Base-by-base conservation (phyloP, 2,797 vertebrate species). In the Ceryle rudis region DNA sequence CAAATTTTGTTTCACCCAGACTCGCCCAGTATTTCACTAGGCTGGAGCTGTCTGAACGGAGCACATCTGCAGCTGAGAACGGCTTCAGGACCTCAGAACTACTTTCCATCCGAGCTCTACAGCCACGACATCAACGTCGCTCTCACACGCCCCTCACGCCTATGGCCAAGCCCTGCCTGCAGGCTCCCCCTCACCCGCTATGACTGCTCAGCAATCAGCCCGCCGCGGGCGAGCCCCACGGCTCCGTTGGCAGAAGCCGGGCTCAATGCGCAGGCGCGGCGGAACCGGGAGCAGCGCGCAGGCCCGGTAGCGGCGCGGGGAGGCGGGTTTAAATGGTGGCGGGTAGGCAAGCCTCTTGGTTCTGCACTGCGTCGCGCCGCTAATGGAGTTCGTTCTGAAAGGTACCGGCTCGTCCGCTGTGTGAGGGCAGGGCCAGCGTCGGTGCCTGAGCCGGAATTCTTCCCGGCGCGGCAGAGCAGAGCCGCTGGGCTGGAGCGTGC, bases 311-410 rank as follows among this genome's bases (percentile, higher is more conserved):
- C 10, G 20, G 31, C 3, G 9, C 12, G 51, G 5, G 57, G 78
- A 4, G 54, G 71, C 25, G 65, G 8, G 10, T 92, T 94, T 86
- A 57, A 95, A 93, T 35, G 9, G 84, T 79, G 92, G 92, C 94
- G 92, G 82, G 82, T 31, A 10, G 1, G 7, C 49, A 41, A 20
- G 23, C 7, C 1, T 7, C 0, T 6, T 2, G 39, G 28, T 15
- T 18, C 28, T 10, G 39, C 3, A 41, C 9, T 2, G 41, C 11
- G 15, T 3, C 1, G 65, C 26, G 19, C 6, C 1, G 66, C 42
- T 14, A 7, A 96, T 96, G 96, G 93, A 94, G 91, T 41, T 70
- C 18, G 23, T 92, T 6, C 73, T 96, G 73, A 60, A 66, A 96
- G 96, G 96, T 95, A 95, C 26, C 10, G 57, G 39, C 69, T 37